These are phyloP conservation scores for Myiagra hebetior DNA, from an alignment of 2,113 vertebrate genomes.

Conservation along the genomic window DNA sequence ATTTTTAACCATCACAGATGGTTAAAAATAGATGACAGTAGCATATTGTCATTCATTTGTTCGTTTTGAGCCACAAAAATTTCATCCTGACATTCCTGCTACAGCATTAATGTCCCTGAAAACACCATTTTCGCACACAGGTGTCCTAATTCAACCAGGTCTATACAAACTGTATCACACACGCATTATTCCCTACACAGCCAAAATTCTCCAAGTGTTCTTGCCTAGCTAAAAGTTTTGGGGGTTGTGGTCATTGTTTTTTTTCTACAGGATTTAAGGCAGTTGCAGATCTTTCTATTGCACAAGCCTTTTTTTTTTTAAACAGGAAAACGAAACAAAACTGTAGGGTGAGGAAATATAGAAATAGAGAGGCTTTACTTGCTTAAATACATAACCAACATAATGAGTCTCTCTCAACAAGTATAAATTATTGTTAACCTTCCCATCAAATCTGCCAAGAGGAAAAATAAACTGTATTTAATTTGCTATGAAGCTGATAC, in stretches of 20 bases:
- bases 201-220: not conserved
- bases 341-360: not conserved
- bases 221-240: not conserved
- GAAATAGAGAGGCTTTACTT: not conserved
- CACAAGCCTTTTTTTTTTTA: not conserved
- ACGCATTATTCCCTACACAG: not conserved
- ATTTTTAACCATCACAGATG: not conserved
- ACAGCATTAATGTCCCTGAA: not conserved
- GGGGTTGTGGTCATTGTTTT: accelerated
- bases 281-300: not conserved
- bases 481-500: not conserved
- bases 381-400: not conserved
- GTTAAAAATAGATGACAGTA: too few species aligned
- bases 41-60: not conserved
- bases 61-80: not conserved
- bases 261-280: not conserved
- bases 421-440: not conserved
- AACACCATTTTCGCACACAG: not conserved
- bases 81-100: not conserved
- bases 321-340: not conserved
- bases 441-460: not conserved
- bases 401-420: not conserved
- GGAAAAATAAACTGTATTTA: not conserved
- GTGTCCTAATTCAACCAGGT: not conserved
- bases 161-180: not conserved